These are phyloP conservation scores for Dermatemys mawii DNA, from an alignment of 2,113 vertebrate genomes.

Conservation along the genomic window DNA sequence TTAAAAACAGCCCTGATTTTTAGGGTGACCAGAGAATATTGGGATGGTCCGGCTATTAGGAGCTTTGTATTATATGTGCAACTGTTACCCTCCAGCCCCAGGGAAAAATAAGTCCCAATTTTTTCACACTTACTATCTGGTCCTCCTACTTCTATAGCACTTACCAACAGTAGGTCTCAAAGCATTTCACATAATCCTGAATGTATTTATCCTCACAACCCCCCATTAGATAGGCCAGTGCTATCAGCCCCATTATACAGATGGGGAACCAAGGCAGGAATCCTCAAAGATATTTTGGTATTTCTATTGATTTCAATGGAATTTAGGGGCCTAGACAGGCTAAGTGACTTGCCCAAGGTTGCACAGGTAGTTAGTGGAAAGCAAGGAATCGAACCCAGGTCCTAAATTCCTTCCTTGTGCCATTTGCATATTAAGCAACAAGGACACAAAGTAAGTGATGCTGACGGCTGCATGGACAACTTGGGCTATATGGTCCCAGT, in stretches of 20 bases:
- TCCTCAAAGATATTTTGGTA: neutral
- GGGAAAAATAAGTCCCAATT: neutral
- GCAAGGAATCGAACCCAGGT: neutral
- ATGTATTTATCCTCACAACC: neutral
- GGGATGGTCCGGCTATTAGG: too few species aligned
- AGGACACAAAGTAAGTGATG: neutral
- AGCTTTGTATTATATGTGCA: neutral
- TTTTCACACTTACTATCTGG: neutral
- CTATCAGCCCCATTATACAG: too few species aligned
- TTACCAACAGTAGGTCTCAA: neutral
- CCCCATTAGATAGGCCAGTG: too few species aligned
- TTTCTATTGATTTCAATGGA: neutral
- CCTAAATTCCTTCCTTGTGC: neutral
- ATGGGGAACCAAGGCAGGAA: neutral
- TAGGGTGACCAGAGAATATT: too few species aligned
- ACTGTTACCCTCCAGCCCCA: neutral
- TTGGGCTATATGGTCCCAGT: too few species aligned
- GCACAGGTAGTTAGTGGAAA: neutral
- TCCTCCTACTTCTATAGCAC: neutral
- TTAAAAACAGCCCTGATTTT: neutral
- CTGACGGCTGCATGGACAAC: too few species aligned
- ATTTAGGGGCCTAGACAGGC: neutral
- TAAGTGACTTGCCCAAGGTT: neutral
- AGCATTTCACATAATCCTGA: neutral
- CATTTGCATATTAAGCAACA: neutral